These are phyloP conservation scores for Dorcus hopei DNA, from an alignment of 2,888 invertebrate genomes.

Conservation along the genomic window DNA sequence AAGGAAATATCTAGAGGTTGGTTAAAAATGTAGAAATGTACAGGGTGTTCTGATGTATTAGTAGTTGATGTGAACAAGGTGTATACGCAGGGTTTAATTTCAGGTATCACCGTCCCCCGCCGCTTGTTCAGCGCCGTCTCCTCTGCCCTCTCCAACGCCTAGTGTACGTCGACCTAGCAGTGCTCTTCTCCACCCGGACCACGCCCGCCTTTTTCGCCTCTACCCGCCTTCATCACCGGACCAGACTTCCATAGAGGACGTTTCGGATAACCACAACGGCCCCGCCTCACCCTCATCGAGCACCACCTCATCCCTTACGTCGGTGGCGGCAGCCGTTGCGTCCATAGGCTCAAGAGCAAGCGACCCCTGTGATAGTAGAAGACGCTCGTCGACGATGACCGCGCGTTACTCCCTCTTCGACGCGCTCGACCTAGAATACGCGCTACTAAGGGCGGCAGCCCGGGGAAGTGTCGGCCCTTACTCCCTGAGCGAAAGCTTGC, in stretches of 20 bases:
- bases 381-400: constrained; percentile 60
- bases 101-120: constrained; percentile 57
- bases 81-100: constrained; percentile 10
- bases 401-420: constrained; percentile 66
- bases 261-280: constrained; percentile 42
- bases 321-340: constrained; percentile 46
- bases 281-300: constrained; percentile 52
- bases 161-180: constrained; percentile 56
- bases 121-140: constrained; percentile 39
- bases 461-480: constrained; percentile 71
- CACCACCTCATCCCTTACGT: constrained; percentile 59
- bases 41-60: too few species aligned
- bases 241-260: constrained; percentile 49
- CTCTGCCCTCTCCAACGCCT: constrained; percentile 43
- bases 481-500: constrained; percentile 66
- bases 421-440: constrained; percentile 69
- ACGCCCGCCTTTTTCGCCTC: constrained; percentile 60
- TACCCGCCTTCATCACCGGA: constrained; percentile 48
- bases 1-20: too few species aligned
- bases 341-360: constrained; percentile 36
- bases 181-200: constrained; percentile 65
- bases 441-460: constrained; percentile 64
- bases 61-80: too few species aligned
- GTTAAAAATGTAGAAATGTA: too few species aligned
- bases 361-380: constrained; percentile 49